Conservation (phyloP, 2,113 vertebrate species). For the Pedetes capensis region DNA sequence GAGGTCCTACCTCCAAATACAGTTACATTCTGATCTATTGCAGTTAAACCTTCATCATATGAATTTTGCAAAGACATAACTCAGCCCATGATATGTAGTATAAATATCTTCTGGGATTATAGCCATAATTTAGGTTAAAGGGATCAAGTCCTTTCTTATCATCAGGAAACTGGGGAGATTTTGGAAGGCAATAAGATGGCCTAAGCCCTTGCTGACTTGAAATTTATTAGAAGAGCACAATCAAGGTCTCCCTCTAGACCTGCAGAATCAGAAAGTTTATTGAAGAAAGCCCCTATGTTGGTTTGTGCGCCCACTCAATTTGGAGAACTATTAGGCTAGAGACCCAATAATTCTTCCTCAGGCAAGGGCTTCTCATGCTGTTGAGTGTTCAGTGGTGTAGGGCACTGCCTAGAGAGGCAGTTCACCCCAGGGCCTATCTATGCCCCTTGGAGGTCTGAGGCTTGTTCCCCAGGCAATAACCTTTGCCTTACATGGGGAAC, state of each 20-base stretch:
- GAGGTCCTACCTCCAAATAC: neutral
- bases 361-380: neutral
- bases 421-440: no score
- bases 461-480: no score
- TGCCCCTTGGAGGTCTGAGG: no score
- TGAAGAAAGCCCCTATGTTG: neutral
- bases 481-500: no score
- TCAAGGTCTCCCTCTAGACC: neutral
- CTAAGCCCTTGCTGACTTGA: neutral
- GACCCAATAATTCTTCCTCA: neutral
- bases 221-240: neutral
- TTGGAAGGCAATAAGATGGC: neutral
- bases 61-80: neutral
- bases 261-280: neutral
- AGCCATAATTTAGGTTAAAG: neutral
- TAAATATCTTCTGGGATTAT: neutral
- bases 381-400: no score
- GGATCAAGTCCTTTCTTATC: neutral
- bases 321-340: neutral
- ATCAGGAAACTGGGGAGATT: neutral
- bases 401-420: no score
- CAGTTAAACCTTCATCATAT: neutral
- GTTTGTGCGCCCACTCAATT: neutral
- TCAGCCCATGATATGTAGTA: neutral
- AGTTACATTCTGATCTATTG: neutral